Percentiles rank a stretch among this genome's conserved stretches.
Conservation (phyloP, 1,140 invertebrate genomes). For the Caenorhabditis elegans region WBcel235 BX284603.4:812501-813000, state of each 20-base stretch:
- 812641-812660: background rate
- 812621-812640: background rate
- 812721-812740: background rate
- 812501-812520: too few species aligned
- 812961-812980: slow-evolving; percentile 35
- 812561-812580: background rate
- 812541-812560: background rate
- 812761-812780: background rate
- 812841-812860: background rate
- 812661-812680: background rate
- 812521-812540: too few species aligned
- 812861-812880: background rate
- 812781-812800: background rate
- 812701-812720: background rate
- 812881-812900: background rate
- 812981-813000: slow-evolving; percentile 26
- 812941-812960: slow-evolving; percentile 34
- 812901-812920: background rate
- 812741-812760: background rate
- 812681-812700: too few species aligned
- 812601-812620: background rate
- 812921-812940: slow-evolving; percentile 37
- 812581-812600: background rate
- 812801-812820: background rate
- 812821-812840: background rate